Evolutionary conservation across 2,888 invertebrate genomes (phyloP).

Genomic region (Acronicta aceris): DNA sequence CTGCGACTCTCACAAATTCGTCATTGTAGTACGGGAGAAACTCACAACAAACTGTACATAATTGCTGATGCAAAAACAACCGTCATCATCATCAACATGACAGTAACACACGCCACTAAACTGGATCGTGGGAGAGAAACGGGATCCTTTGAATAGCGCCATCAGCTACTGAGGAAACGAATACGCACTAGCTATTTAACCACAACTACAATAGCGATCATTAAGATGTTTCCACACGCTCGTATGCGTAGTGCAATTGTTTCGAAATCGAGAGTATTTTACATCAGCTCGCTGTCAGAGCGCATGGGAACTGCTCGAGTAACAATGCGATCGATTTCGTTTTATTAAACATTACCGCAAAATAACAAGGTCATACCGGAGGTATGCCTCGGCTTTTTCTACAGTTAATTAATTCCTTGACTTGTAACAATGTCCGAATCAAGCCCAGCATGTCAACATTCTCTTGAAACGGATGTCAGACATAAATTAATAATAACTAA

Average conservation of each 20-base stretch:
- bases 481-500: constrained; percentile 7
- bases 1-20: constrained; percentile 82
- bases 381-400: constrained; percentile 18
- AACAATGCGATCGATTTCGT: constrained; percentile 55
- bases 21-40: constrained; percentile 85
- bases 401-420: constrained; percentile 18
- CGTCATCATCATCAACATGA: constrained; percentile 82
- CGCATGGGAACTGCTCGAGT: constrained; percentile 59
- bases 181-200: constrained; percentile 75
- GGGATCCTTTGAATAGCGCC: constrained; percentile 81
- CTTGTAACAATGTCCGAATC: constrained; percentile 8
- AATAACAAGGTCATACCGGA: constrained; percentile 41
- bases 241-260: constrained; percentile 80
- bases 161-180: constrained; percentile 79
- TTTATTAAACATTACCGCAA: constrained; percentile 36
- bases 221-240: constrained; percentile 84
- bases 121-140: constrained; percentile 88
- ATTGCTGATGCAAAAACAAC: constrained; percentile 86
- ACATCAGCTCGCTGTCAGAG: constrained; percentile 49
- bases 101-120: constrained; percentile 83
- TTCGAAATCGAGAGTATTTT: constrained; percentile 85
- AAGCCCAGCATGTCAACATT: constrained; percentile 14
- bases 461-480: constrained; percentile 10
- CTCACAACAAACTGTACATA: constrained; percentile 84
- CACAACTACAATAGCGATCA: constrained; percentile 76